Base-by-base conservation (phyloP, 2,797 vertebrate species). In the Oryzias sinensis region DNA sequence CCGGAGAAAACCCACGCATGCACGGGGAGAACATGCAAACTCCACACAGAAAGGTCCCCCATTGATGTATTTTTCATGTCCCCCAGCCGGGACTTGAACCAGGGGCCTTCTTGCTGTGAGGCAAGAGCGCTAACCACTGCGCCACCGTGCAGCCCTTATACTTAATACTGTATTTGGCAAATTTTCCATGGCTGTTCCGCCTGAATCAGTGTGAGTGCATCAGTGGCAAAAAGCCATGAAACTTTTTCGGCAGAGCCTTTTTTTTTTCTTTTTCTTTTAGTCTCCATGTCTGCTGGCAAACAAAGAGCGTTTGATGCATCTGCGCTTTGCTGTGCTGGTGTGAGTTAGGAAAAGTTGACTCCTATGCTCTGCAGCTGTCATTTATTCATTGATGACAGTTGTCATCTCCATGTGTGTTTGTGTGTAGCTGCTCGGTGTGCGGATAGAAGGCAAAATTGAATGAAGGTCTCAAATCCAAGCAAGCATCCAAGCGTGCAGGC, bases 151-250 rank as follows among this genome's bases (percentile, higher is more conserved):
- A n/a, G n/a, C n/a, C n/a, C n/a, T n/a, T n/a, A n/a, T n/a, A n/a
- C n/a, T n/a, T n/a, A n/a, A n/a, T n/a, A n/a, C n/a, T n/a, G n/a
- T n/a, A n/a, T 46, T 22, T 46, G 44, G 20, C 20, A 18, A 46
- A 46, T 46, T 46, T 18, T n/a, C 43, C 3, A 18, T 63, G 51
- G 65, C 52, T 24, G 80, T 61, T 59, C 49, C 64, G 56, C 64
- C 57, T 74, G 77, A 86, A 83, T 87, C 76, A 83, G 68, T 62
- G 74, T 70, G 81, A 88, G 82, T 88, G 78, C 75, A 76, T 80
- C 68, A 70, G 52, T 84, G 85, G 80, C 79, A 75, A 70, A 47
- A 57, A 56, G 81, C 78, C 79, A 77, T 68, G 56, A 62, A 75
- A 65, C 60, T 74, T 55, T 72, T 59, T 78, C 64, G 65, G 65